These are phyloP conservation scores for Oreochromis tanganicae DNA, from an alignment of 2,113 vertebrate genomes.

Conservation along the genomic window DNA sequence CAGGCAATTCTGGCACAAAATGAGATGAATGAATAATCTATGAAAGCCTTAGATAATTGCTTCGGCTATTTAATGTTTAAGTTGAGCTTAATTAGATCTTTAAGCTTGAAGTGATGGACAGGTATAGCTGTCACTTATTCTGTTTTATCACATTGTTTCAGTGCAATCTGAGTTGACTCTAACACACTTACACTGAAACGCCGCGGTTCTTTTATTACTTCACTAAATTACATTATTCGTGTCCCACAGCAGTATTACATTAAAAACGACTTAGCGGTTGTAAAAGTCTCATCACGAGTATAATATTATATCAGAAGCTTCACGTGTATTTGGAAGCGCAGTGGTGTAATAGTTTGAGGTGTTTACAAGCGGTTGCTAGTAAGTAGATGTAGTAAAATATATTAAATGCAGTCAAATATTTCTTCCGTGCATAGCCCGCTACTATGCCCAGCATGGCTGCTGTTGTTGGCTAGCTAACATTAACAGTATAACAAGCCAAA, in stretches of 20 bases:
- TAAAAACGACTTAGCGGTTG: neutral
- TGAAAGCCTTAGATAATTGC: neutral
- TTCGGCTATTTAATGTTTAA: neutral
- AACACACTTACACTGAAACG: neutral
- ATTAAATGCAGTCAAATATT: neutral
- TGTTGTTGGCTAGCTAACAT: constrained; percentile 17
- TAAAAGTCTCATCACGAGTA: neutral
- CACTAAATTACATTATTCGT: neutral
- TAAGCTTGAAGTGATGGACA: neutral
- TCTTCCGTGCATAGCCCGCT: neutral
- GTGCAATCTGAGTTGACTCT: neutral
- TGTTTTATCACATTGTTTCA: neutral
- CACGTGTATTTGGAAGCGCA: neutral
- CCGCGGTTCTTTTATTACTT: neutral
- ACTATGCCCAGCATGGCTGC: constrained; percentile 15
- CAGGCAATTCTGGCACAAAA: neutral
- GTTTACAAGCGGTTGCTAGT: neutral
- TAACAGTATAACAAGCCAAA: neutral
- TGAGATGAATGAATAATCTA: neutral
- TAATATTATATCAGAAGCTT: neutral
- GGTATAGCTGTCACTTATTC: neutral
- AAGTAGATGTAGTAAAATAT: neutral
- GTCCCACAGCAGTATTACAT: neutral
- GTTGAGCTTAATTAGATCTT: neutral
- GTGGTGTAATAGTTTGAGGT: neutral